Percentiles rank a stretch among this genome's conserved stretches.
These are phyloP conservation scores for Spongilla lacustris DNA, from an alignment of 37 sponge, comb jelly and placozoan species.

Conservation along the genomic window DNA sequence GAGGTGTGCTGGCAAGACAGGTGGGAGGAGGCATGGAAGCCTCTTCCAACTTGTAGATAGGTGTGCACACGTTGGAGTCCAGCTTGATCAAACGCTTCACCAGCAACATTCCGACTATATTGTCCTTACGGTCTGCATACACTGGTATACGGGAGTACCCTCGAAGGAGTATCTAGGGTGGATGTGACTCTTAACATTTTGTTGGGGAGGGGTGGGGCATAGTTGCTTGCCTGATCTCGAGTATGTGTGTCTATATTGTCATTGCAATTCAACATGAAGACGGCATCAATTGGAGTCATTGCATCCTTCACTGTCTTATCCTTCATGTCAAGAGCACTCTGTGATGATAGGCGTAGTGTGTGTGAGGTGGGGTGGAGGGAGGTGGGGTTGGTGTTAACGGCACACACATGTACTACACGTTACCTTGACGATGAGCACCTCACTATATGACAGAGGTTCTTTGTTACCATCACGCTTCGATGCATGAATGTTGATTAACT, in stretches of 20 bases:
- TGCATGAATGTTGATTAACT: conserved; percentile 81
- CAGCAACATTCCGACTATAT: conserved; percentile 73
- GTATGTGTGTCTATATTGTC: conserved; percentile 30
- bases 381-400: not conserved
- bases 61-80: conserved; percentile 61
- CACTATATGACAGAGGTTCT: conserved; percentile 81
- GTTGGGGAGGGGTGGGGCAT: not conserved
- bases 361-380: not conserved
- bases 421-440: conserved; percentile 84
- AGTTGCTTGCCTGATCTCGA: conserved; percentile 47
- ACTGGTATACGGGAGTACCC: conserved; percentile 86
- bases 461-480: conserved; percentile 37
- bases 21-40: conserved; percentile 58
- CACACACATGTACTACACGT: no score
- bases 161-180: conserved; percentile 26
- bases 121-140: conserved; percentile 27
- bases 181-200: not conserved
- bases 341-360: not conserved
- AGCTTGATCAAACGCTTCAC: conserved; percentile 78
- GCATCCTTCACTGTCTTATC: conserved; percentile 77
- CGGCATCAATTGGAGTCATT: conserved; percentile 81
- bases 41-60: conserved; percentile 33
- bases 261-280: conserved; percentile 70
- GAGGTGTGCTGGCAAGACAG: conserved; percentile 62
- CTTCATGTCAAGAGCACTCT: conserved; percentile 86